These are phyloP conservation scores for Morpho helenor DNA, from an alignment of 2,888 invertebrate species.

Conservation along the genomic window DNA sequence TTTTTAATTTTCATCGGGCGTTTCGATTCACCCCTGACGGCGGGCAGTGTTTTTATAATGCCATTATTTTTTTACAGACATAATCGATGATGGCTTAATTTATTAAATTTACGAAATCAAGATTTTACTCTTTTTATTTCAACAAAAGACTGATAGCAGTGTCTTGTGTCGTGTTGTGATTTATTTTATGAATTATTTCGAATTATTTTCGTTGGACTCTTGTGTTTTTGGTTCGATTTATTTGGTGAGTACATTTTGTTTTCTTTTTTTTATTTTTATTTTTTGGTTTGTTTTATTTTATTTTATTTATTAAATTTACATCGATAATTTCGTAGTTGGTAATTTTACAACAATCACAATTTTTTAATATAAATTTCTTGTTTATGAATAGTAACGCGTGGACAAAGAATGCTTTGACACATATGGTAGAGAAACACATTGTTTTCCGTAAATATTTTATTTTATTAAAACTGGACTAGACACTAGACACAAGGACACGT, in stretches of 20 bases:
- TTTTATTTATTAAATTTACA: conserved; percentile 8
- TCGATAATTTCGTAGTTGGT: no score
- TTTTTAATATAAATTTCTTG: no score
- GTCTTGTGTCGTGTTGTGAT: conserved; percentile 74
- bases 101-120: conserved; percentile 46
- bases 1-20: conserved; percentile 46
- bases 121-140: conserved; percentile 48
- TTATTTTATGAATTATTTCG: conserved; percentile 47
- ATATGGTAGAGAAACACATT: conserved; percentile 23
- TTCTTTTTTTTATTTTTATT: conserved; percentile 28
- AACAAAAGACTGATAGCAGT: conserved; percentile 62
- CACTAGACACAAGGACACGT: conserved; percentile 65
- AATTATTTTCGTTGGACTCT: conserved; percentile 55
- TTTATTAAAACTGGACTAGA: conserved; percentile 47
- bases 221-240: conserved; percentile 53
- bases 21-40: conserved; percentile 48
- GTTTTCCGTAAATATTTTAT: conserved; percentile 32
- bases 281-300: conserved; percentile 5
- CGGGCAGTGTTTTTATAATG: conserved; percentile 46
- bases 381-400: no score
- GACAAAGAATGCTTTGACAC: not conserved
- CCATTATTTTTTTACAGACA: conserved; percentile 51
- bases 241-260: conserved; percentile 59
- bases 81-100: conserved; percentile 53
- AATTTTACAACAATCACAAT: no score